Conservation (phyloP, 2,797 vertebrate species). For the Trachops cirrhosus region DNA sequence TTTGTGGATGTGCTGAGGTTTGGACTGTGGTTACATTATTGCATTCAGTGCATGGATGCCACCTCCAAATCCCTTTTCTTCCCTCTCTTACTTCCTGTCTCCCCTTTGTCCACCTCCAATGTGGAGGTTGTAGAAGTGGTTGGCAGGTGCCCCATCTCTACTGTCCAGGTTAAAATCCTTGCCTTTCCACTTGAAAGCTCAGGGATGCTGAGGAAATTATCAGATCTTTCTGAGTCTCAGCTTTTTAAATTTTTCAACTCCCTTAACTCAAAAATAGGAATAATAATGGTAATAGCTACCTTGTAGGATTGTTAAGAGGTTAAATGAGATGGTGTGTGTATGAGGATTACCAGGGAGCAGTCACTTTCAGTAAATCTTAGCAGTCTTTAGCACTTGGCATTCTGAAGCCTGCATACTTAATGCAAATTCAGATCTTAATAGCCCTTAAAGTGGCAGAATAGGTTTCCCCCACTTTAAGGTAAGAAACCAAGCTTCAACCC, state of each 20-base stretch:
- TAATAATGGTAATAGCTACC: neutral
- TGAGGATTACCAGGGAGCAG: neutral
- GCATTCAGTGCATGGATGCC: rapidly evolving
- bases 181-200: neutral
- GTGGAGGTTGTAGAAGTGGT: neutral
- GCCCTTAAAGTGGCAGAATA: neutral
- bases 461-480: neutral
- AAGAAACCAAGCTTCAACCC: neutral
- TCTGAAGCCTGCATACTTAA: rapidly evolving
- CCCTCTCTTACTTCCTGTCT: neutral
- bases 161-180: neutral
- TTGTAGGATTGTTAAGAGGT: neutral
- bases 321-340: neutral
- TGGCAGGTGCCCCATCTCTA: too few species aligned
- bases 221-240: neutral
- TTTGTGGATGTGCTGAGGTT: neutral
- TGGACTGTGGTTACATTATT: rapidly evolving
- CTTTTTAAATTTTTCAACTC: neutral
- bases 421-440: neutral
- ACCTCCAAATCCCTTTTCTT: rapidly evolving
- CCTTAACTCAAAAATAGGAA: neutral
- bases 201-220: neutral
- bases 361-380: neutral
- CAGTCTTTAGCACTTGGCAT: neutral
- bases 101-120: neutral